Conservation (phyloP, 2,113 vertebrate species). For the Ceratotherium simum region DNA sequence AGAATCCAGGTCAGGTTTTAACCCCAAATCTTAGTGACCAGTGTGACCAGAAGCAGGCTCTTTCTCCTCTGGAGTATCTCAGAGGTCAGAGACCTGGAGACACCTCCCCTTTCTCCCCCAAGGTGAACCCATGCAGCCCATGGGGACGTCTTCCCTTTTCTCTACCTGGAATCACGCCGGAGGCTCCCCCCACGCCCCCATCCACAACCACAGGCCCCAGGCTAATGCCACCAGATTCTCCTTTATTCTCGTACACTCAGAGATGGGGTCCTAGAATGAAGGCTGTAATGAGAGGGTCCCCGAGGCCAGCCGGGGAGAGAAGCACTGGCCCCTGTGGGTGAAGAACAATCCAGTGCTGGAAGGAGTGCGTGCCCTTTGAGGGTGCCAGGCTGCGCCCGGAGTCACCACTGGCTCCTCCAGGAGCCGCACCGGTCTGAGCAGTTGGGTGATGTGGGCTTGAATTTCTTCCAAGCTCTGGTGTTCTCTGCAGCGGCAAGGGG, state of each 20-base stretch:
- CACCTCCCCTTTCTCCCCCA: background rate
- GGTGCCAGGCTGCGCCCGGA: constrained; percentile 1
- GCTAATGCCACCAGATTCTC: background rate
- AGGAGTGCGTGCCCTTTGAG: background rate
- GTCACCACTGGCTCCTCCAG: background rate
- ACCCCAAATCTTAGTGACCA: background rate
- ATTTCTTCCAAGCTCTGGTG: background rate
- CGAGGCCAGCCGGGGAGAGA: background rate
- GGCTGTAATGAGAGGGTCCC: background rate
- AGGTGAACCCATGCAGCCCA: background rate
- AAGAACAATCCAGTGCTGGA: background rate
- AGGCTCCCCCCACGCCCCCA: background rate
- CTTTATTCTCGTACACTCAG: constrained; percentile 54
- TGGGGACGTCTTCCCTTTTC: background rate
- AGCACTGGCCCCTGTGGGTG: background rate
- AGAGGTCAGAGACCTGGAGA: background rate
- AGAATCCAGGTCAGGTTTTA: background rate
- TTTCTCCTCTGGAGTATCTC: background rate
- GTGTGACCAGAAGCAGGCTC: background rate
- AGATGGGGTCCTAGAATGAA: background rate
- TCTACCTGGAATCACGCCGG: background rate
- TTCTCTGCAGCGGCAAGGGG: background rate
- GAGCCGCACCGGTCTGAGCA: background rate
- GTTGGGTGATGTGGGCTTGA: background rate
- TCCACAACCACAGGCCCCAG: background rate